Evolutionary conservation across 2,113 vertebrate genomes (phyloP), one percentile per base, ranked within the genome.

Genomic region (Orycteropus afer): DNA sequence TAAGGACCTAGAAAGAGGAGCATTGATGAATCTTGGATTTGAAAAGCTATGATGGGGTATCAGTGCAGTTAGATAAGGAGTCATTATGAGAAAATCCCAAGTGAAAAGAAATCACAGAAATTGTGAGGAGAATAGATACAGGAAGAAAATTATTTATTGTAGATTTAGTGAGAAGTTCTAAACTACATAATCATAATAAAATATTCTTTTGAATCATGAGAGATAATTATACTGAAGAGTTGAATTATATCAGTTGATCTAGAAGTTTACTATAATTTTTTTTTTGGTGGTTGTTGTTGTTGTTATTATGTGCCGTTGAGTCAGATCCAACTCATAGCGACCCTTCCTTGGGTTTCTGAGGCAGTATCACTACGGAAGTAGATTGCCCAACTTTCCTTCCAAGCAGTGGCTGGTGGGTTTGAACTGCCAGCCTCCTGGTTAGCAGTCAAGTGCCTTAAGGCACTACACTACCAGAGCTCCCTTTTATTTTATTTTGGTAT

Each of bases 241-340:
- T 82, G 18, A 67, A 67, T 53, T 81, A 7, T 63, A 57, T 86
- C 29, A 51, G 25, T 92, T 95, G 53, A 88, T 79, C 61, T 88
- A 63, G 34, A 95, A 91, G 29, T 86, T 15, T 34, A 67, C 37
- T 73, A 14, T 93, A 92, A 96, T 94, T 93, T 15, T 53, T n/a
- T n/a, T n/a, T n/a, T n/a, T n/a, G n/a, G n/a, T n/a, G n/a, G n/a
- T n/a, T n/a, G n/a, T n/a, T n/a, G n/a, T n/a, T n/a, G n/a, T n/a
- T n/a, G n/a, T n/a, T n/a, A n/a, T n/a, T n/a, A n/a, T n/a, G n/a
- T n/a, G n/a, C n/a, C n/a, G n/a, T n/a, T n/a, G n/a, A n/a, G n/a
- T n/a, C n/a, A n/a, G n/a, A n/a, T n/a, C n/a, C n/a, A n/a, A n/a
- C n/a, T n/a, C n/a, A n/a, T n/a, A n/a, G n/a, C n/a, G n/a, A n/a